Conservation (phyloP, 2,888 invertebrate genomes). For the Escarpia spicata region DNA sequence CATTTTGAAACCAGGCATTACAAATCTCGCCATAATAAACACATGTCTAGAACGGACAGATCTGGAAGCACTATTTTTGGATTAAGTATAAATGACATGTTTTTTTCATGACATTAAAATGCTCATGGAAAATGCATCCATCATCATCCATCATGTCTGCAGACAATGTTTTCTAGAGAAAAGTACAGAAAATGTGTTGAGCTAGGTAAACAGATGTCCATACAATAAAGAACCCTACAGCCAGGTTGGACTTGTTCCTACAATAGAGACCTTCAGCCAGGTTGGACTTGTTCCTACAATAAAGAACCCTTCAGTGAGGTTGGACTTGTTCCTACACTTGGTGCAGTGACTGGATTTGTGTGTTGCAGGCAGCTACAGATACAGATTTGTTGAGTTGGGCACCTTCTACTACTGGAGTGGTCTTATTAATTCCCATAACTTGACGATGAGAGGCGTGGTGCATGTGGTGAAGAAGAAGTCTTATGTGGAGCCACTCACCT, state of each 20-base stretch:
- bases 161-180: background rate
- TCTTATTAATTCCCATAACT: conserved; percentile 17
- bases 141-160: background rate
- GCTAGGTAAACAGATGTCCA: background rate
- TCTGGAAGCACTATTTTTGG: no score
- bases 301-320: background rate
- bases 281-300: background rate
- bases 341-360: background rate
- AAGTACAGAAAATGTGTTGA: background rate
- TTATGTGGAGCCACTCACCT: no score
- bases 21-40: no score
- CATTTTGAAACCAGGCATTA: no score
- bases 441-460: conserved; percentile 34
- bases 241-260: background rate
- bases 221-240: background rate
- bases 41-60: no score
- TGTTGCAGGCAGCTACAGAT: conserved; percentile 28
- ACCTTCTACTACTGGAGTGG: conserved; percentile 52
- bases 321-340: background rate
- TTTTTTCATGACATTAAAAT: background rate
- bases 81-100: background rate
- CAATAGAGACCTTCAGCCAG: background rate
- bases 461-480: conserved; percentile 24
- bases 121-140: no score
- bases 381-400: conserved; percentile 43